Percentiles rank a stretch among this genome's conserved stretches.
phyloP scores from a whole-genome alignment of 2,797 vertebrate species.

The Trachops cirrhosus region DNA sequence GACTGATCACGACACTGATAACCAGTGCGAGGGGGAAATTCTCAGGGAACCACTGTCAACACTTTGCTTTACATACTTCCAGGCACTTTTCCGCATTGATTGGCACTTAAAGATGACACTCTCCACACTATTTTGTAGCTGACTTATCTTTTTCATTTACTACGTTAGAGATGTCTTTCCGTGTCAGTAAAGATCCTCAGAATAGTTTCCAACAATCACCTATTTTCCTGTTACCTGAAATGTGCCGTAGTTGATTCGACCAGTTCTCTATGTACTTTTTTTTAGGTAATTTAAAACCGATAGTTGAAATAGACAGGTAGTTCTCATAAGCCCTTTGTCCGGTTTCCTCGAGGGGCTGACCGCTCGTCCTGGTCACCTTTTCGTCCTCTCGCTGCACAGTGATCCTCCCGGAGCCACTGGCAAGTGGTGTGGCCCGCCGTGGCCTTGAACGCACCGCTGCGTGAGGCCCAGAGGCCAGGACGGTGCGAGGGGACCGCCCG shows the following conservation, averaged over 20 bases:
- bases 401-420: neutral
- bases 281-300: neutral
- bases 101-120: neutral
- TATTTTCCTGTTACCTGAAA: neutral
- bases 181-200: neutral
- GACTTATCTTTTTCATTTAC: neutral
- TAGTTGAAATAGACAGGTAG: neutral
- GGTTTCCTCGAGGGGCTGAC: neutral
- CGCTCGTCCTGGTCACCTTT: neutral
- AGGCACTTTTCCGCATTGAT: neutral
- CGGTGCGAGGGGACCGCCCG: neutral
- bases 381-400: neutral
- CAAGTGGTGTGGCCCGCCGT: neutral
- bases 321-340: neutral
- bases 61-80: neutral
- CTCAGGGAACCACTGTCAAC: neutral
- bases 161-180: neutral
- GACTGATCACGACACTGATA: neutral
- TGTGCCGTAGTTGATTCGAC: neutral
- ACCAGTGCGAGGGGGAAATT: neutral
- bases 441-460: neutral
- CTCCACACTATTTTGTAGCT: neutral
- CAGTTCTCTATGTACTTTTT: neutral
- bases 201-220: neutral
- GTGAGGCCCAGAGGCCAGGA: neutral